A percentile compares a stretch with the other conserved stretches of the same genome.
Evolutionary conservation across 1,140 invertebrate species (phyloP).

Genomic region (Lasioglossum albipes): DNA sequence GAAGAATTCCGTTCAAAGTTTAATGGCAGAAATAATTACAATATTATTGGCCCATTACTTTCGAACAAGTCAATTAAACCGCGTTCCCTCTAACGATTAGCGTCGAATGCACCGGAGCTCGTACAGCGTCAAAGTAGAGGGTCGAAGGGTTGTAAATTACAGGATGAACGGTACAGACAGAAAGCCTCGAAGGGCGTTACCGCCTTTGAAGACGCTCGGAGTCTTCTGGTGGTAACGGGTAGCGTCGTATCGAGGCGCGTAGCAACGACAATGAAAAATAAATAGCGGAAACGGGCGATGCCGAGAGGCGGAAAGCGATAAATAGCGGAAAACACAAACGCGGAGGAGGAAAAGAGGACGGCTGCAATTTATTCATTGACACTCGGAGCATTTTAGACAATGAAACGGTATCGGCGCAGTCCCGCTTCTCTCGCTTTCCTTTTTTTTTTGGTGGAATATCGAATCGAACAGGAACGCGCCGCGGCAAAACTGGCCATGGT

Average conservation of each 20-base stretch:
- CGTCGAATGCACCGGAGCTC: too few species aligned
- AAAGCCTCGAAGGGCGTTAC: neutral
- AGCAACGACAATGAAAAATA: neutral
- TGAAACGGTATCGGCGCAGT: constrained; percentile 43
- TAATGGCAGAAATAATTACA: neutral
- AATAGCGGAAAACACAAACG: neutral
- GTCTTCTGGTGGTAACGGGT: neutral
- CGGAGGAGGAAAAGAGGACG: neutral
- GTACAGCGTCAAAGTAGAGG: neutral
- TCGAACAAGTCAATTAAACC: neutral
- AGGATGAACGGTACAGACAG: constrained; percentile 20
- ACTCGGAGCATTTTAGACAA: constrained; percentile 57
- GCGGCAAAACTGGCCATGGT: neutral
- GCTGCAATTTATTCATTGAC: constrained; percentile 66
- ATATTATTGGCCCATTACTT: neutral
- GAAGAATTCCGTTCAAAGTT: too few species aligned
- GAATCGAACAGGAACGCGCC: constrained; percentile 29
- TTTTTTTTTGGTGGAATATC: constrained; percentile 42
- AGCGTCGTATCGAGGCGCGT: neutral
- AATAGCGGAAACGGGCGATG: neutral
- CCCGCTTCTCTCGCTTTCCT: too few species aligned
- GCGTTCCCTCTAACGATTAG: neutral
- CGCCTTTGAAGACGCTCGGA: neutral
- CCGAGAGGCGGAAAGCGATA: neutral
- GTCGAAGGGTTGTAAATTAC: neutral